Evolutionary conservation across 2,797 vertebrate genomes (phyloP).

Genomic region (Alcedo atthis): DNA sequence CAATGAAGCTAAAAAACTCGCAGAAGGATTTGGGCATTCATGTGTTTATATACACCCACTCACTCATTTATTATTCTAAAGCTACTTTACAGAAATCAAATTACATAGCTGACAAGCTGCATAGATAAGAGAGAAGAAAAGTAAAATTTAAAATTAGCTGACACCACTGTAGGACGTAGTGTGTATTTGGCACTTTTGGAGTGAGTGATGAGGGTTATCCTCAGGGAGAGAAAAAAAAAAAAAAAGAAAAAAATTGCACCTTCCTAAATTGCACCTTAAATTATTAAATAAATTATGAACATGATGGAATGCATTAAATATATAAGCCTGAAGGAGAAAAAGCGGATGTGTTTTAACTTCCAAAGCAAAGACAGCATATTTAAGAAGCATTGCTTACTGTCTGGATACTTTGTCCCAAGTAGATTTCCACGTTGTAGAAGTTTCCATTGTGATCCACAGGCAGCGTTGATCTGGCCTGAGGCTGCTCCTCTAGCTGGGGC

Average conservation of each 20-base stretch:
- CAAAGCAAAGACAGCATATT: slow-evolving; percentile 44
- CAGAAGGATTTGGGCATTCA: slow-evolving; percentile 71
- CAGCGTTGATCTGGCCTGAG: slow-evolving; percentile 68
- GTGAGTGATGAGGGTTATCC: slow-evolving; percentile 43
- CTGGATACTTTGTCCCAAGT: slow-evolving; percentile 84
- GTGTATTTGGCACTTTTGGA: slow-evolving; percentile 39
- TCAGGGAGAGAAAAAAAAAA: not conserved
- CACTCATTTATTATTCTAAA: slow-evolving; percentile 74
- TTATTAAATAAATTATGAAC: slow-evolving; percentile 66
- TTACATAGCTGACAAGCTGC: slow-evolving; percentile 73
- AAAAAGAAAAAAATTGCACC: not conserved
- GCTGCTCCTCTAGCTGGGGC: slow-evolving; percentile 66
- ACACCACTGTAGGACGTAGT: slow-evolving; percentile 46
- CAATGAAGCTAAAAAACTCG: slow-evolving; percentile 73
- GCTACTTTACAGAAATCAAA: slow-evolving; percentile 73
- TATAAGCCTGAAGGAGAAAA: slow-evolving; percentile 46
- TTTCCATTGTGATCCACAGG: slow-evolving; percentile 82
- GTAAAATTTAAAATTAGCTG: slow-evolving; percentile 67
- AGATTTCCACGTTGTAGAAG: slow-evolving; percentile 84
- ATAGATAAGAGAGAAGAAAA: slow-evolving; percentile 72
- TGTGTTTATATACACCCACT: slow-evolving; percentile 72
- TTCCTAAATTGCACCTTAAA: slow-evolving; percentile 62
- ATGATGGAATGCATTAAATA: slow-evolving; percentile 53
- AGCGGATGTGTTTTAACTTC: slow-evolving; percentile 27
- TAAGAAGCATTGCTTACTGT: slow-evolving; percentile 81